Conservation (phyloP, 2,888 invertebrate genomes). For the Rhagophthalmus giganteus region DNA sequence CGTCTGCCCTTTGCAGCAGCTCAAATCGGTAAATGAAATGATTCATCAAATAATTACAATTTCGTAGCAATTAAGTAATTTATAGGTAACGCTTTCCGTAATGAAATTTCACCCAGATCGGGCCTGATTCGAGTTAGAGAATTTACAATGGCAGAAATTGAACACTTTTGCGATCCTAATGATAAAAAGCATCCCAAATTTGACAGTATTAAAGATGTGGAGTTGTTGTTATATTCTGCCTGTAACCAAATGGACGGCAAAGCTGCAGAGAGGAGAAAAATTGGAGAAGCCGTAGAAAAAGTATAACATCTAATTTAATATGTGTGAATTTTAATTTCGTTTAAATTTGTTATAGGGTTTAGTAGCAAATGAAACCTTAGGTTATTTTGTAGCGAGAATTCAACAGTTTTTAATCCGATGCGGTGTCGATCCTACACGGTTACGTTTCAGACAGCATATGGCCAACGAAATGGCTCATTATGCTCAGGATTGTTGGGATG, state of each 20-base stretch:
- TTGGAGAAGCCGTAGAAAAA: slow-evolving; percentile 85
- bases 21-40: slow-evolving; percentile 79
- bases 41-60: background rate
- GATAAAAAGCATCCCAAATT: slow-evolving; percentile 92
- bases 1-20: slow-evolving; percentile 96
- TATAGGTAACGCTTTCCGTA: slow-evolving; percentile 88
- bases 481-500: slow-evolving; percentile 99
- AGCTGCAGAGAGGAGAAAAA: slow-evolving; percentile 72
- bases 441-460: slow-evolving; percentile 98
- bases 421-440: slow-evolving; percentile 81
- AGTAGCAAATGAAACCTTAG: slow-evolving; percentile 96
- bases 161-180: slow-evolving; percentile 95
- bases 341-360: slow-evolving; percentile 61
- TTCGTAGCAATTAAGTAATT: no score
- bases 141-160: slow-evolving; percentile 99
- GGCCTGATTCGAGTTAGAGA: slow-evolving; percentile 94
- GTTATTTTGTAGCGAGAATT: slow-evolving; percentile 97
- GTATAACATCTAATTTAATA: slow-evolving; percentile 47
- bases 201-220: slow-evolving; percentile 70
- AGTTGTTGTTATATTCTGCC: slow-evolving; percentile 88
- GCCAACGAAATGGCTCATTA: slow-evolving; percentile 99
- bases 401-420: slow-evolving; percentile 84
- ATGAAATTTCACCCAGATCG: slow-evolving; percentile 98
- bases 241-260: slow-evolving; percentile 98
- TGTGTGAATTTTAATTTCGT: background rate